Evolutionary conservation across 2,113 vertebrate genomes (phyloP).

Genomic region (Muntiacus muntjak): DNA sequence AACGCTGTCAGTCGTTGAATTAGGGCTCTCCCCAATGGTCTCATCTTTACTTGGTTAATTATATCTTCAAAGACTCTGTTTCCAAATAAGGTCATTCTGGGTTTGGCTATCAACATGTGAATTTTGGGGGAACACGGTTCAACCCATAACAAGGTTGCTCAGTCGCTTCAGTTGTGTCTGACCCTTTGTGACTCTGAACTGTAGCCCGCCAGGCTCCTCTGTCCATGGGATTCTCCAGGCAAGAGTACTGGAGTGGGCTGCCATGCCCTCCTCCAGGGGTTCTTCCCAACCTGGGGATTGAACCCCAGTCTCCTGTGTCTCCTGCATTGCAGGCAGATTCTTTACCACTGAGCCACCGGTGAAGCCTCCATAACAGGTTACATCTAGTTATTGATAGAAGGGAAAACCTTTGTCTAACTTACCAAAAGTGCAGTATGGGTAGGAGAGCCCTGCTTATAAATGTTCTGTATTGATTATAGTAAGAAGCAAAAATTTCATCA

Average conservation of each 20-base stretch:
- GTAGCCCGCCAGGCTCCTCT: neutral
- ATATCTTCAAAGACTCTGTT: neutral
- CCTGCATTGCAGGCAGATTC: neutral
- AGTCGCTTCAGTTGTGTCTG: neutral
- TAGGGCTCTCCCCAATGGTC: neutral
- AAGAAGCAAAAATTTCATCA: conserved; percentile 10
- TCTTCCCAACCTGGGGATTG: neutral
- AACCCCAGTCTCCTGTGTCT: neutral
- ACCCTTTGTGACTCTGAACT: neutral
- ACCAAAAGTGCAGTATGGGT: neutral
- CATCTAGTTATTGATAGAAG: neutral
- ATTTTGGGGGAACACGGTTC: neutral
- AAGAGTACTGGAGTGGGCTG: neutral
- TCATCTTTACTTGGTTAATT: neutral
- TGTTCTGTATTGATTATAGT: conserved; percentile 33
- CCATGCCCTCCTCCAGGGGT: neutral
- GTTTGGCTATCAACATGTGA: neutral
- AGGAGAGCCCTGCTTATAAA: neutral
- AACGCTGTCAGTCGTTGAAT: neutral
- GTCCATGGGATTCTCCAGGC: neutral
- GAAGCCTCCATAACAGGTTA: neutral
- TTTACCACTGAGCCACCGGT: neutral
- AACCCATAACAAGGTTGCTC: neutral
- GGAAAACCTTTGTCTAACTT: neutral
- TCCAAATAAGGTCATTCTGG: neutral